Conservation (phyloP, 2,888 invertebrate genomes). For the Ditula angustiorana region DNA sequence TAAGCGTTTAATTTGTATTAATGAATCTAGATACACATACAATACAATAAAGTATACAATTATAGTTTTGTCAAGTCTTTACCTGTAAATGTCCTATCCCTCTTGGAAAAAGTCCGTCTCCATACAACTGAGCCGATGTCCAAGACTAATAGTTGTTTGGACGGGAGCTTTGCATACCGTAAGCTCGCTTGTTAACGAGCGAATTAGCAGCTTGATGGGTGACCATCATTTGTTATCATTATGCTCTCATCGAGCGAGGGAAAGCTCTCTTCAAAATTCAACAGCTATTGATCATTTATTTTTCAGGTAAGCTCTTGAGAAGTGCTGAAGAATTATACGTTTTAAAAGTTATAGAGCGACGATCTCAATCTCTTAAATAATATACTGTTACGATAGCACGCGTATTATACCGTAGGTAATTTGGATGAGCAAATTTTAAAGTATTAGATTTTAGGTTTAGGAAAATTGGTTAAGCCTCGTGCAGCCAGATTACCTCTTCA, state of each 20-base stretch:
- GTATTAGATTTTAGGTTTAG: too few species aligned
- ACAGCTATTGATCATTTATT: background rate
- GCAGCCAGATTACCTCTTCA: too few species aligned
- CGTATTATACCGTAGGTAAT: too few species aligned
- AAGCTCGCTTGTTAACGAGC: conserved; percentile 67
- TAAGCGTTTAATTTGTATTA: too few species aligned
- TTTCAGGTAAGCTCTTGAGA: background rate
- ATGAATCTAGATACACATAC: too few species aligned
- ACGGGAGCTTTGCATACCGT: conserved; percentile 74
- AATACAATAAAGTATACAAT: too few species aligned
- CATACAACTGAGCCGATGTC: conserved; percentile 47
- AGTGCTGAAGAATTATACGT: background rate
- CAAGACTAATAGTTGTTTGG: conserved; percentile 78
- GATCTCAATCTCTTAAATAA: background rate
- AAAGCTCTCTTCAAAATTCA: conserved; percentile 1
- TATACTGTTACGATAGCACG: too few species aligned
- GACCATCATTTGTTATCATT: conserved; percentile 53
- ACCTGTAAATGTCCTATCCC: too few species aligned
- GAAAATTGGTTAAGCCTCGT: too few species aligned
- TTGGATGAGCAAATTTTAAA: too few species aligned
- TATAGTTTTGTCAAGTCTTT: too few species aligned
- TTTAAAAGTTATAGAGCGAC: background rate
- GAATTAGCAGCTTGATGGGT: conserved; percentile 62
- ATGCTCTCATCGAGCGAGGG: conserved; percentile 34
- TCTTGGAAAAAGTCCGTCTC: conserved; percentile 52